Base-by-base conservation (phyloP, 1,140 invertebrate genomes). In the Thaumatotibia leucotreta region DNA sequence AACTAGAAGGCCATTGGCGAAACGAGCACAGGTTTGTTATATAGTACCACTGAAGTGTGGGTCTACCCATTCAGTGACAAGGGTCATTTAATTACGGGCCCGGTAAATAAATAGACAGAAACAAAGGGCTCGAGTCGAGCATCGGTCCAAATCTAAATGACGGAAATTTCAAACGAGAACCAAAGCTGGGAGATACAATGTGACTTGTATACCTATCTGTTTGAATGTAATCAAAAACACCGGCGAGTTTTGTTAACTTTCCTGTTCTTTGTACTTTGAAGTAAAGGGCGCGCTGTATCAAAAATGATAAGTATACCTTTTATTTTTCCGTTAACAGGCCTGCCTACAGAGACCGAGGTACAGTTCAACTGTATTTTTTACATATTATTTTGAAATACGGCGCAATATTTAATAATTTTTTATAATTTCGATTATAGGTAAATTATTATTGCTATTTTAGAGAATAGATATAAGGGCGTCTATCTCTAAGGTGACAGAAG, bases 71-170 rank as follows among this genome's bases (percentile, higher is more conserved):
- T 27, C 52, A 58, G 24, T 58, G 52, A 58, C 52, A 58, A 58
- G 52, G 52, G 52, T 58, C 52, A 24, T 27, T 58, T 58, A 58
- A 58, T 58, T 58, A 58, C 52, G 52, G 23, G 27, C 23, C 27
- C 23, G n/a, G n/a, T 58, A 58, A 58, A 58, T 58, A 58, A 58
- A 58, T 58, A 58, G 52, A 58, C 52, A 31, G 52, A 31, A 58
- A 58, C 52, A 58, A 58, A 58, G 52, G 52, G n/a, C 24, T 11
- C n/a, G 52, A 58, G 52, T 58, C n/a, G 23, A 58, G 10, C 52
- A 29, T 14, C 52, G 39, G 39, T 45, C 39, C 20, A 45, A 45
- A 45, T 45, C 23, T 58, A 58, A 58, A 58, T 58, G 52, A 58
- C 52, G 52, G 52, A 6, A 58, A 52, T 52, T 14, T 27, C 52